These are phyloP conservation scores for Drosophila quadrilineata DNA, from an alignment of 1,140 invertebrate genomes.

Conservation along the genomic window DNA sequence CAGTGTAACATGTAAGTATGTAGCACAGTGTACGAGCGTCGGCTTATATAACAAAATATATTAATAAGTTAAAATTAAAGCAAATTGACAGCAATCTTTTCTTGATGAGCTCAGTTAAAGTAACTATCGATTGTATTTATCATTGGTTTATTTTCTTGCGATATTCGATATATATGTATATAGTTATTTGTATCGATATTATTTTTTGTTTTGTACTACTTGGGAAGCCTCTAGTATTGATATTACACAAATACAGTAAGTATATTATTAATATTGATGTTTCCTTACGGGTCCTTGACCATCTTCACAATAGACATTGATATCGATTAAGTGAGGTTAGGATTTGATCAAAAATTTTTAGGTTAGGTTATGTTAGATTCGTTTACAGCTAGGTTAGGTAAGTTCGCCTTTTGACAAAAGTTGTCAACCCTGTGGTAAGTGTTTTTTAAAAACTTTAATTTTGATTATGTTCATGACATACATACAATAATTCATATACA, in stretches of 20 bases:
- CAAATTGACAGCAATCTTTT: conserved; percentile 36
- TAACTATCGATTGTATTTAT: conserved; percentile 28
- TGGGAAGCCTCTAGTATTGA: conserved; percentile 74
- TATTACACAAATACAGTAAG: conserved; percentile 46
- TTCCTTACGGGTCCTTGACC: not conserved
- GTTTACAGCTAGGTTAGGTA: conserved; percentile 10
- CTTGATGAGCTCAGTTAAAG: conserved; percentile 53
- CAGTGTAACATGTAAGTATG: conserved; percentile 39
- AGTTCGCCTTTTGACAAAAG: conserved; percentile 42
- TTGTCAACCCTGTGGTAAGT: conserved; percentile 49
- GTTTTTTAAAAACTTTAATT: conserved; percentile 55
- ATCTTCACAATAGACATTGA: conserved; percentile 48
- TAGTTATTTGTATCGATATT: conserved; percentile 6
- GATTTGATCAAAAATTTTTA: conserved; percentile 13
- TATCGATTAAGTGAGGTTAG: conserved; percentile 36
- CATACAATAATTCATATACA: conserved; percentile 38
- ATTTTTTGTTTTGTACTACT: conserved; percentile 64
- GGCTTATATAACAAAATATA: conserved; percentile 34
- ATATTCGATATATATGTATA: not conserved
- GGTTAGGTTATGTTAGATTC: conserved; percentile 36
- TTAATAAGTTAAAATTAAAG: conserved; percentile 44
- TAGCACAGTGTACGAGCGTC: conserved; percentile 35
- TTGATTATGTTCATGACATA: conserved; percentile 67
- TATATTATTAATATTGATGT: conserved; percentile 56
- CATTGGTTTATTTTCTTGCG: conserved; percentile 9